Conservation (phyloP, 2,113 vertebrate species). For the Chloropsis hardwickii region DNA sequence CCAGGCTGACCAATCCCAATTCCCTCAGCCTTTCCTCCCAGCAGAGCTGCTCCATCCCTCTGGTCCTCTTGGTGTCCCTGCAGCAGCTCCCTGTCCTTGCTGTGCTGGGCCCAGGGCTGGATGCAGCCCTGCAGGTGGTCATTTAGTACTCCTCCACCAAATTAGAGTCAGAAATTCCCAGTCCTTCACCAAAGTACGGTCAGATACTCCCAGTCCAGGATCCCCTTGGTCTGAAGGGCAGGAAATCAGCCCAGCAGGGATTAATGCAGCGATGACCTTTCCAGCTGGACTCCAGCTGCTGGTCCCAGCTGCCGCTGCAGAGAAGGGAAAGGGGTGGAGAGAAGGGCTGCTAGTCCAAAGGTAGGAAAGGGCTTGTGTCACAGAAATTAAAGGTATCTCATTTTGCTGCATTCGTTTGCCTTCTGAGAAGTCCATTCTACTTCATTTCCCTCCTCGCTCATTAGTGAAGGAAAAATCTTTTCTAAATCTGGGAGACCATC, state of each 20-base stretch:
- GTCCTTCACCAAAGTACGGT: background rate
- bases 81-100: background rate
- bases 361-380: background rate
- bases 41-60: background rate
- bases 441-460: background rate
- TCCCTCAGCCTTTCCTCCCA: background rate
- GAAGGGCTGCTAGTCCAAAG: background rate
- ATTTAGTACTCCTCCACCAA: background rate
- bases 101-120: background rate
- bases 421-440: background rate
- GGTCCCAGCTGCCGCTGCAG: background rate
- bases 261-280: background rate
- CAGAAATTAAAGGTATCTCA: background rate
- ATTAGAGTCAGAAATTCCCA: background rate
- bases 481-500: background rate
- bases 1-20: background rate
- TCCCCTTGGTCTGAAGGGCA: background rate
- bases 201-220: background rate
- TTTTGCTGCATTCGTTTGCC: background rate
- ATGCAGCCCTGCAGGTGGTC: background rate
- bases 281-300: slow-evolving; percentile 14
- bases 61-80: background rate
- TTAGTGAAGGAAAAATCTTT: background rate
- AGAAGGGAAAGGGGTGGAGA: background rate
- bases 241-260: background rate